These are phyloP conservation scores for Triplophysa rosa DNA, from an alignment of 2,113 vertebrate species.

Conservation along the genomic window DNA sequence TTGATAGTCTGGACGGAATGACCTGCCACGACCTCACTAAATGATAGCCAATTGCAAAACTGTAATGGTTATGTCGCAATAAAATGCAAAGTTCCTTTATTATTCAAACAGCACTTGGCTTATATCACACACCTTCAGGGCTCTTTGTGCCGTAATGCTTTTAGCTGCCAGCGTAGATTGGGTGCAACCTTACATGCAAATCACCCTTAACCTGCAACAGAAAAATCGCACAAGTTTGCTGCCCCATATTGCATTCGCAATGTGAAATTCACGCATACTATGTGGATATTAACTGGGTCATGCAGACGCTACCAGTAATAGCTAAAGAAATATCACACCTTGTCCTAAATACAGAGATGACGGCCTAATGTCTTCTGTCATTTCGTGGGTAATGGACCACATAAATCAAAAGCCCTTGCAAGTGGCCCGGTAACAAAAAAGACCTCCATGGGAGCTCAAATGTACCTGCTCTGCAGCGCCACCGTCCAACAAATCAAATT, in stretches of 20 bases:
- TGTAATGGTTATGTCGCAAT: conserved; percentile 14
- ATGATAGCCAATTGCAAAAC: background rate
- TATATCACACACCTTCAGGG: too few relatives aligned
- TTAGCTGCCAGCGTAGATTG: too few relatives aligned
- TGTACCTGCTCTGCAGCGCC: background rate
- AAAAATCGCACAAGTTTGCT: too few relatives aligned
- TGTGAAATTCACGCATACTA: too few relatives aligned
- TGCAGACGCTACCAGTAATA: background rate
- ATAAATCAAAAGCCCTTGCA: background rate
- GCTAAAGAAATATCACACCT: conserved; percentile 34
- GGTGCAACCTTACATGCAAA: too few relatives aligned
- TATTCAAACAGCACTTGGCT: background rate
- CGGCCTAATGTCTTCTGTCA: background rate
- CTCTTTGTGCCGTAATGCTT: too few relatives aligned
- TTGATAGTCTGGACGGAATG: background rate
- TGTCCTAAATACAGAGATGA: conserved; percentile 18
- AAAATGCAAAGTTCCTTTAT: conserved; percentile 19
- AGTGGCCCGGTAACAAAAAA: background rate
- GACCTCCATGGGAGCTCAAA: conserved; percentile 16
- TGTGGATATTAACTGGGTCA: too few relatives aligned
- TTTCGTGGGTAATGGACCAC: conserved; percentile 8
- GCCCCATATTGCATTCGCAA: too few relatives aligned
- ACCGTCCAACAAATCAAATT: background rate
- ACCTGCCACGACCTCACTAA: background rate
- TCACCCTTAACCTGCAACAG: too few relatives aligned